These are phyloP conservation scores for Cheilosia grossa DNA, from an alignment of 2,888 invertebrate genomes.

Conservation along the genomic window DNA sequence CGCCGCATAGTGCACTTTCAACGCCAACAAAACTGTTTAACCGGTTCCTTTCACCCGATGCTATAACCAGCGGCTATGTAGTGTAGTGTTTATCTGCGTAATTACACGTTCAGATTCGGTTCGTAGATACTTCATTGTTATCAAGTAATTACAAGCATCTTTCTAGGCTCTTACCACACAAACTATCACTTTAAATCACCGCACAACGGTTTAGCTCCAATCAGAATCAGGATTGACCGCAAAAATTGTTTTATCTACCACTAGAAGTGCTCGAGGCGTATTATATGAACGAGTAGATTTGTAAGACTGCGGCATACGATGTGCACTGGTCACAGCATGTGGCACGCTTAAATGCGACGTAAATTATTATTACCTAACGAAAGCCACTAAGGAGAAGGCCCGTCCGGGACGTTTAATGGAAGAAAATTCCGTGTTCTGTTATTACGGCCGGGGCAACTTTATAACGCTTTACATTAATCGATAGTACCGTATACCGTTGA, in stretches of 20 bases:
- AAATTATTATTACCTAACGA: conserved; percentile 38
- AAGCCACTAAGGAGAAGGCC: conserved; percentile 7
- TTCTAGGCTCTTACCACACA: conserved; percentile 42
- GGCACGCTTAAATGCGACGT: conserved; percentile 35
- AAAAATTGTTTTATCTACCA: conserved; percentile 47
- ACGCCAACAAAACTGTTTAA: conserved; percentile 10
- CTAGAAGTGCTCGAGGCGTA: conserved; percentile 30
- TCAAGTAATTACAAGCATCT: conserved; percentile 52
- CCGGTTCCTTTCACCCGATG: conserved; percentile 37
- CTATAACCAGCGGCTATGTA: background rate
- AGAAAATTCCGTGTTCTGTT: conserved; percentile 29
- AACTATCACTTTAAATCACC: conserved; percentile 49
- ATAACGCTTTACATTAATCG: conserved; percentile 46
- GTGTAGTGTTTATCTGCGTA: conserved; percentile 17
- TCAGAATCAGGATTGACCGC: conserved; percentile 54
- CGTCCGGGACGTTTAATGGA: background rate
- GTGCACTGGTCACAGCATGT: conserved; percentile 40
- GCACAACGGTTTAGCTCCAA: conserved; percentile 55
- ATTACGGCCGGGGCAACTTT: conserved; percentile 47
- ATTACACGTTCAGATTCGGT: conserved; percentile 33
- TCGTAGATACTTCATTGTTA: conserved; percentile 33
- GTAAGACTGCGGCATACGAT: conserved; percentile 25
- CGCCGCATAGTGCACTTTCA: background rate
- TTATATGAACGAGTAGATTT: background rate
- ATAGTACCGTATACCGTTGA: conserved; percentile 42